Percentiles rank a stretch among this genome's conserved stretches.
These are phyloP conservation scores for Pipistrellus kuhlii DNA, from an alignment of 2,797 vertebrate genomes.

Conservation along the genomic window DNA sequence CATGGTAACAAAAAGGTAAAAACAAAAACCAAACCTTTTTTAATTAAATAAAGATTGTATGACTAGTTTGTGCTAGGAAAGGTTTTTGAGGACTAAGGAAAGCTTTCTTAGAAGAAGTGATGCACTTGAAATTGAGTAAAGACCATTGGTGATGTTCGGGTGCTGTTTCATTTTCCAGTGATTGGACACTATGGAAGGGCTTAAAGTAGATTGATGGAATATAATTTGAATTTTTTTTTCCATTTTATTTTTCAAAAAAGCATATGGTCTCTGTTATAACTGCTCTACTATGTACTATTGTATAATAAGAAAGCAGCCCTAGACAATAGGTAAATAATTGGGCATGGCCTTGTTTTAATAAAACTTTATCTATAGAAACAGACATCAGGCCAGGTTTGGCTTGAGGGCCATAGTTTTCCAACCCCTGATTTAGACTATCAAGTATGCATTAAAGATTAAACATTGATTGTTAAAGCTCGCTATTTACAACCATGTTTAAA, in stretches of 20 bases:
- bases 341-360: neutral
- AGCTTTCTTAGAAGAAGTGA: neutral
- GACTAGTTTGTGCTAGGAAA: neutral
- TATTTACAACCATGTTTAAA: neutral
- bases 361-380: slow-evolving; percentile 41
- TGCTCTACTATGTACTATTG: no score
- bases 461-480: neutral
- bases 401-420: neutral
- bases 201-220: neutral
- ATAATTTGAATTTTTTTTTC: neutral
- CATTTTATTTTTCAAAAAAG: neutral
- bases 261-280: neutral
- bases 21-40: neutral
- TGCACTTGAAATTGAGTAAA: neutral
- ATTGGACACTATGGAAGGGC: neutral
- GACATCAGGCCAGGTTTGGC: neutral
- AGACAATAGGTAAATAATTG: neutral
- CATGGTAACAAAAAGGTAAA: neutral
- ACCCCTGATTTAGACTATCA: neutral
- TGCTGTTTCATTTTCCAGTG: neutral
- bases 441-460: neutral
- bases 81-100: neutral
- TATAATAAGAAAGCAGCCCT: neutral
- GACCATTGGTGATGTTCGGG: neutral
- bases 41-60: neutral